phyloP scores from a whole-genome alignment of 1,140 invertebrate genomes.

The Bradysia coprophila region DNA sequence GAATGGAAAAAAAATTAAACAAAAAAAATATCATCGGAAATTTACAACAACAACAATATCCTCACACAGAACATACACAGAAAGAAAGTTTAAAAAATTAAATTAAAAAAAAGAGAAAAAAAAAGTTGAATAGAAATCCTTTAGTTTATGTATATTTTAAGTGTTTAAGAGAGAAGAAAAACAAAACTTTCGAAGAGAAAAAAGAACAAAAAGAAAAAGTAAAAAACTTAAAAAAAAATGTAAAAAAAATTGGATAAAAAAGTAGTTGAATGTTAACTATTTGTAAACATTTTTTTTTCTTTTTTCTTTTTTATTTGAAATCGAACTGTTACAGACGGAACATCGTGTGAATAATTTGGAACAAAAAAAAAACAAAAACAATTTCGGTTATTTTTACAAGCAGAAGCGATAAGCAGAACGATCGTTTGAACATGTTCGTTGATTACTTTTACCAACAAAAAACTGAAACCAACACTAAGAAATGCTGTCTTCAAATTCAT shows the following conservation, averaged over 20 bases:
- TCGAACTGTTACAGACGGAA: too few relatives aligned
- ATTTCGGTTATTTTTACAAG: too few relatives aligned
- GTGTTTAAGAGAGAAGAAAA: background rate
- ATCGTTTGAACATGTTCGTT: too few relatives aligned
- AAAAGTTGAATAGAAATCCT: background rate
- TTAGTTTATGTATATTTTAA: background rate
- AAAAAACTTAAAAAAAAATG: background rate
- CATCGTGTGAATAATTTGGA: too few relatives aligned
- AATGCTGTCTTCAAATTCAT: too few relatives aligned
- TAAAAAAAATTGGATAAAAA: background rate
- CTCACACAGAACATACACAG: background rate
- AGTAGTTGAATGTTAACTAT: background rate
- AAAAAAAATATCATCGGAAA: background rate
- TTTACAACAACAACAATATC: background rate
- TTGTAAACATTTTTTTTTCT: background rate
- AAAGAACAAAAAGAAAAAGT: too few relatives aligned
- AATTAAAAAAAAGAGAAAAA: background rate
- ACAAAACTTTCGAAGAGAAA: too few relatives aligned
- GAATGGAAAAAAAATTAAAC: background rate
- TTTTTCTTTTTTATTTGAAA: background rate
- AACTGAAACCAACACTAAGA: too few relatives aligned
- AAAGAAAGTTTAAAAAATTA: background rate
- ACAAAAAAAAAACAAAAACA: too few relatives aligned
- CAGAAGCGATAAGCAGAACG: too few relatives aligned
- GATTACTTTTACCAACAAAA: too few relatives aligned